These are phyloP conservation scores for Campaea margaritaria DNA, from an alignment of 2,888 invertebrate genomes.

Conservation along the genomic window DNA sequence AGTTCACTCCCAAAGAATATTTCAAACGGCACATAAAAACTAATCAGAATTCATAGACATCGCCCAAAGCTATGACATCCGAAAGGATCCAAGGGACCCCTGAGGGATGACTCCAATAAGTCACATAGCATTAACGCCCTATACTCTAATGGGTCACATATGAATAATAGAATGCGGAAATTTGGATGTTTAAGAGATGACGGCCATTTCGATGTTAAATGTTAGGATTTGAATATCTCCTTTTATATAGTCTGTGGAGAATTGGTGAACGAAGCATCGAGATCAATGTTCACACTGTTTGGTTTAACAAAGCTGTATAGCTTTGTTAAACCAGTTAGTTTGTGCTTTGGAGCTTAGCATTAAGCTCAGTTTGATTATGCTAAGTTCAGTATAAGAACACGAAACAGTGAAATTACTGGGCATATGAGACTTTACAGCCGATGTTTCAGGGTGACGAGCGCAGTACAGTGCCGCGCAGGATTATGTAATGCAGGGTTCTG, in stretches of 20 bases:
- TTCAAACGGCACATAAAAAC: constrained; percentile 14
- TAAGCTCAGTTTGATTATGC: too few relatives aligned
- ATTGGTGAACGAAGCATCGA: not conserved
- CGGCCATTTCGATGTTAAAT: constrained; percentile 33
- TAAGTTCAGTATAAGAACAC: too few relatives aligned
- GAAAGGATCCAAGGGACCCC: constrained; percentile 54
- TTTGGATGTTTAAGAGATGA: constrained; percentile 48
- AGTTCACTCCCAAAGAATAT: too few relatives aligned
- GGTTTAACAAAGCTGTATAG: too few relatives aligned
- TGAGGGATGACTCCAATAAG: constrained; percentile 78
- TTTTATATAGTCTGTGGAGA: not conserved
- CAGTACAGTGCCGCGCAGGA: too few relatives aligned
- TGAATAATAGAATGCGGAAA: constrained; percentile 78
- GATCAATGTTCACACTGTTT: too few relatives aligned
- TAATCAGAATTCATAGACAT: constrained; percentile 33
- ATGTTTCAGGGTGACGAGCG: too few relatives aligned
- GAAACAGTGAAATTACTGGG: too few relatives aligned
- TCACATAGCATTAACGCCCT: constrained; percentile 78
- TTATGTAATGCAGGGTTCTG: too few relatives aligned
- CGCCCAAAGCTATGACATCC: constrained; percentile 19
- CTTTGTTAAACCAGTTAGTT: too few relatives aligned
- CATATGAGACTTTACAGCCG: too few relatives aligned
- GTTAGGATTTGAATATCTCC: constrained; percentile 27
- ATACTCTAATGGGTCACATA: constrained; percentile 71
- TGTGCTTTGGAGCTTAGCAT: too few relatives aligned